Base-by-base conservation (phyloP, 2,797 vertebrate species). In the Centroberyx gerrardi region DNA sequence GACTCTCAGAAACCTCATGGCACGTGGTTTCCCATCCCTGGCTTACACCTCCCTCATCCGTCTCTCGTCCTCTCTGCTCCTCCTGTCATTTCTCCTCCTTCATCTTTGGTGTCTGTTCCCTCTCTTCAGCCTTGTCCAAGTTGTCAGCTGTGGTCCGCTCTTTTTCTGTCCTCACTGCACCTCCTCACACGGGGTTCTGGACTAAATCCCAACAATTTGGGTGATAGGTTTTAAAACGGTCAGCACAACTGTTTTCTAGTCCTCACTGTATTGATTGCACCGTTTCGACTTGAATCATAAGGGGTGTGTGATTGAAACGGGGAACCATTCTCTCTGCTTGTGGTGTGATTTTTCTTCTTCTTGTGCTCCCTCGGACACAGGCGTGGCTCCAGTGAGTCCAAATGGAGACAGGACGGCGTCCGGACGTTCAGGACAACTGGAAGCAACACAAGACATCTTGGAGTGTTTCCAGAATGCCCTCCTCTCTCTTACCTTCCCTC, bases 361-460 rank as follows among this genome's bases (percentile, higher is more conserved):
- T 1, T 17, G 60, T 71, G 46, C 42, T 72, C n/a, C 8, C 4
- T 29, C 17, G 59, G 61, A 59, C 62, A 2, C 59, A 80, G 46
- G 72, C 17, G 18, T 15, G 68, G 29, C 68, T 38, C 38, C 58
- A 76, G 59, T 9, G 42, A 68, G 52, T 81, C 66, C 51, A 62
- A 54, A 74, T 68, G 65, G 67, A 62, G 74, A 74, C 68, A 15
- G 46, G 72, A 75, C 64, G 56, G 73, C 55, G 46, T 71, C 68
- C 74, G 42, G 72, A 76, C 51, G 55, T 80, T 71, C 48, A 1
- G 7, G 76, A 67, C 9, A 31, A n/a, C 72, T 76, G 48, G 7
- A 78, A 82, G 59, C 78, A 61, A 33, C 81, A 38, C 36, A 46
- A 52, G 14, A 58, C 70, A 42, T 67, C 42, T 73, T 68, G 12